Evolutionary conservation across 2,797 vertebrate genomes (phyloP).

Genomic region (Bucorvus abyssinicus): DNA sequence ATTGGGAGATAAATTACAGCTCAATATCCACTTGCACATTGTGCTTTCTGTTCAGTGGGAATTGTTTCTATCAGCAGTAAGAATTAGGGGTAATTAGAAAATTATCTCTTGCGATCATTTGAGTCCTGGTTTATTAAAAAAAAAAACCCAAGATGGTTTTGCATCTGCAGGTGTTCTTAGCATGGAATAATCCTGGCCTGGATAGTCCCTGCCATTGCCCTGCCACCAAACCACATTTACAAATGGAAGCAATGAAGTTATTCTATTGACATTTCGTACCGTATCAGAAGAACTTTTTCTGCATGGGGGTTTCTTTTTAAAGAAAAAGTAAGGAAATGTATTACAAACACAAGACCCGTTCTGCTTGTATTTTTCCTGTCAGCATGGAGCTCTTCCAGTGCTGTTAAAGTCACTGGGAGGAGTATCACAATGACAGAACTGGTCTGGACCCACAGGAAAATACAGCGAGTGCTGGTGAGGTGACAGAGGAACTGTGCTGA

Average conservation of each 20-base stretch:
- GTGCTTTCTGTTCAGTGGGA: background rate
- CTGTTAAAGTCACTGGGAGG: background rate
- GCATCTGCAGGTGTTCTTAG: background rate
- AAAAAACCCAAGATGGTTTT: background rate
- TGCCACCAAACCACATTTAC: background rate
- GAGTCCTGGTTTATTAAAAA: background rate
- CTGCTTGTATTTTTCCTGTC: background rate
- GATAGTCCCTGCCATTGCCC: background rate
- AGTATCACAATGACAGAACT: background rate
- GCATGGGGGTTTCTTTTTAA: background rate
- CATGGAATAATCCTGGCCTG: background rate
- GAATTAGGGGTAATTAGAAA: background rate
- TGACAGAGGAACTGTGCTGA: conserved; percentile 6
- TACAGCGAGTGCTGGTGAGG: background rate
- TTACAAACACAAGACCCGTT: background rate
- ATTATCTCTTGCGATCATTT: background rate
- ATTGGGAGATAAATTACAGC: background rate
- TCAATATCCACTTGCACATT: background rate
- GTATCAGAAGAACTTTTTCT: background rate
- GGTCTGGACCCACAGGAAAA: conserved; percentile 27
- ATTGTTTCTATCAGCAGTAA: background rate
- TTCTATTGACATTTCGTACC: background rate
- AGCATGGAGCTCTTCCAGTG: background rate
- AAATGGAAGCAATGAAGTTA: background rate
- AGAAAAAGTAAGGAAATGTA: conserved; percentile 11